phyloP scores from a whole-genome alignment of 1,140 invertebrate species.

The Conus ventricosus region DNA sequence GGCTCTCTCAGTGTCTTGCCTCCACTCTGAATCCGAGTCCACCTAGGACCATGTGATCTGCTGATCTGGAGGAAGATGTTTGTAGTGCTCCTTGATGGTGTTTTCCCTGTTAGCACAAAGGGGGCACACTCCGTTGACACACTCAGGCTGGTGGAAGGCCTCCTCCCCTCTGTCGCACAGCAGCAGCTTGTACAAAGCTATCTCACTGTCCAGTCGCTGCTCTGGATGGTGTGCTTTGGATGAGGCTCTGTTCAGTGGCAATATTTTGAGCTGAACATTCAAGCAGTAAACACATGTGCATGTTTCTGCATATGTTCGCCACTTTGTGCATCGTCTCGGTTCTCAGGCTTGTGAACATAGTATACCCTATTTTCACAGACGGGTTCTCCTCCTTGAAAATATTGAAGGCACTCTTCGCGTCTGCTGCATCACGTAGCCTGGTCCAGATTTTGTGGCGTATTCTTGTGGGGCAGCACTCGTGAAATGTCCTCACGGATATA shows the following conservation, averaged over 20 bases:
- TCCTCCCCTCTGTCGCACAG: background rate
- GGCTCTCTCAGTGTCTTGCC: background rate
- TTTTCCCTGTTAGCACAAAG: no score
- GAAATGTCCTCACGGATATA: slow-evolving; percentile 26
- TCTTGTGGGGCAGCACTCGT: slow-evolving; percentile 39
- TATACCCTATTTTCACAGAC: background rate
- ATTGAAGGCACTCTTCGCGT: slow-evolving; percentile 20
- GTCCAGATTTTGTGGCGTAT: slow-evolving; percentile 46
- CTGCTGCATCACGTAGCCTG: slow-evolving; percentile 44
- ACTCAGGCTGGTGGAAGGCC: no score
- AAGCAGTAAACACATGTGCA: slow-evolving; percentile 5
- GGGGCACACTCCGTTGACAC: no score
- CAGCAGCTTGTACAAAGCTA: background rate
- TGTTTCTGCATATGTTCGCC: background rate
- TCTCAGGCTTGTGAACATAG: background rate
- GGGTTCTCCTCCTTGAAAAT: background rate
- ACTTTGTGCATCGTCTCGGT: background rate
- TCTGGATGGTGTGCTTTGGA: background rate
- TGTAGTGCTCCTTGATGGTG: no score
- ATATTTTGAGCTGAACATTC: background rate
- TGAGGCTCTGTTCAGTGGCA: background rate
- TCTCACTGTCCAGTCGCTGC: background rate
- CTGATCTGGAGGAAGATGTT: no score
- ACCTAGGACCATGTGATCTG: no score
- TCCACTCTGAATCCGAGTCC: background rate